phyloP scores from a whole-genome alignment of 2,797 vertebrate genomes.

The Periophthalmus magnuspinnatus region DNA sequence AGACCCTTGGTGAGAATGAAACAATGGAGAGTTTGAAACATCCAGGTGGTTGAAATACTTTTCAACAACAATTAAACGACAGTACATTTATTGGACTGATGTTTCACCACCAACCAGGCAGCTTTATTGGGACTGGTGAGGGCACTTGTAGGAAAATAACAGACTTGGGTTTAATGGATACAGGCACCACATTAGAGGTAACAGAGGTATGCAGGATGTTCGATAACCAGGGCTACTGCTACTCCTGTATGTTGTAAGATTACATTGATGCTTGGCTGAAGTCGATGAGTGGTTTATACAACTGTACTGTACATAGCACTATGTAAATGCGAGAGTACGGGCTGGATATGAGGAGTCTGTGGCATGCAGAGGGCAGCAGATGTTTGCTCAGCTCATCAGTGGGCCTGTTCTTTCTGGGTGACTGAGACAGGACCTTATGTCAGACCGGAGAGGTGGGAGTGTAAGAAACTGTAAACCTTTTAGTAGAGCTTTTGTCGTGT shows the following conservation, averaged over 20 bases:
- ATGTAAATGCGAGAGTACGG: neutral
- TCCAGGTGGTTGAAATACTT: too few species aligned
- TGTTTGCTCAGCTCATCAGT: slow-evolving; percentile 63
- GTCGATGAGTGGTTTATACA: slow-evolving; percentile 61
- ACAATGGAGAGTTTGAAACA: too few species aligned
- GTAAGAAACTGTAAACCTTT: neutral
- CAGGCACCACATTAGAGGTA: neutral
- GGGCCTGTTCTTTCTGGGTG: slow-evolving; percentile 47
- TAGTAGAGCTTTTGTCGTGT: too few species aligned
- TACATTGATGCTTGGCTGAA: slow-evolving; percentile 33
- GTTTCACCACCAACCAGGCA: neutral
- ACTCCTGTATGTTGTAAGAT: slow-evolving; percentile 35
- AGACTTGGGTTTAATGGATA: neutral
- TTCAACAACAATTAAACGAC: too few species aligned
- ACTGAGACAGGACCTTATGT: slow-evolving; percentile 37
- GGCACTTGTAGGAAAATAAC: neutral
- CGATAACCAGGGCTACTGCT: slow-evolving; percentile 33
- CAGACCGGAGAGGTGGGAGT: neutral
- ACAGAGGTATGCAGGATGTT: slow-evolving; percentile 20
- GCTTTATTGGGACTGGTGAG: neutral
- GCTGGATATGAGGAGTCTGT: slow-evolving; percentile 59
- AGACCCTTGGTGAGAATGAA: neutral
- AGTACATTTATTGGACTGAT: too few species aligned
- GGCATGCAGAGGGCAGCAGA: slow-evolving; percentile 53
- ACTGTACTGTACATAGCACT: slow-evolving; percentile 44